These are phyloP conservation scores for Protomyctophum bolini DNA, from an alignment of 2,113 vertebrate genomes.

Conservation along the genomic window DNA sequence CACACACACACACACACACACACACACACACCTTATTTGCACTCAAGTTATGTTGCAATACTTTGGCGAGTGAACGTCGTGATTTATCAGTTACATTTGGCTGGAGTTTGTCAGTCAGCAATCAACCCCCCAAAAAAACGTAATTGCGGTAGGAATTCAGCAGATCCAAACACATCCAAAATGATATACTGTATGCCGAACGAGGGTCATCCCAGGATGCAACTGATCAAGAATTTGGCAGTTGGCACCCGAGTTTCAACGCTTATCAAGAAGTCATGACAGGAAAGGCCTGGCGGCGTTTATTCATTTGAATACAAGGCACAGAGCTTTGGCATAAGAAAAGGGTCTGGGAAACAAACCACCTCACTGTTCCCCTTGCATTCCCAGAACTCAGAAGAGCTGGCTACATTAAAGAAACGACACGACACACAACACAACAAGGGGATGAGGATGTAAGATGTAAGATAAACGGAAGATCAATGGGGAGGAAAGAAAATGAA, in stretches of 20 bases:
- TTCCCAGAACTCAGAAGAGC: constrained; percentile 18
- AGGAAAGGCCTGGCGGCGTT: constrained; percentile 35
- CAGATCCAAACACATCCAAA: background rate
- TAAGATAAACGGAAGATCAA: constrained; percentile 41
- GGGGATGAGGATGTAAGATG: constrained; percentile 26
- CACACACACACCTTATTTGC: constrained; percentile 13
- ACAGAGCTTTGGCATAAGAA: constrained; percentile 42
- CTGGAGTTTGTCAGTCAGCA: constrained; percentile 15
- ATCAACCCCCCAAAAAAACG: constrained; percentile 7
- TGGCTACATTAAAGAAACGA: constrained; percentile 24
- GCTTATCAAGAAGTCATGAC: constrained; percentile 29
- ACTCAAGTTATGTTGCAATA: constrained; percentile 7
- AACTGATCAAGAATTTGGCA: constrained; percentile 39
- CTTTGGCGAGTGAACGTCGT: constrained; percentile 21
- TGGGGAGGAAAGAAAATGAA: constrained; percentile 52
- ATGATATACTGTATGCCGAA: background rate
- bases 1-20: background rate
- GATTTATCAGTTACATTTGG: background rate
- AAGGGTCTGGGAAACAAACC: constrained; percentile 17
- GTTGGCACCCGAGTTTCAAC: constrained; percentile 26
- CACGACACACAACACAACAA: constrained; percentile 16
- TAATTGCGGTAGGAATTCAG: constrained; percentile 25
- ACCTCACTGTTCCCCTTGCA: constrained; percentile 25
- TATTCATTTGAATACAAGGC: constrained; percentile 39
- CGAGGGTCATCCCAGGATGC: constrained; percentile 18